A percentile compares a stretch with the other conserved stretches of the same genome.
phyloP scores from a whole-genome alignment of 2,113 vertebrate species.

The Ammodytes marinus region DNA sequence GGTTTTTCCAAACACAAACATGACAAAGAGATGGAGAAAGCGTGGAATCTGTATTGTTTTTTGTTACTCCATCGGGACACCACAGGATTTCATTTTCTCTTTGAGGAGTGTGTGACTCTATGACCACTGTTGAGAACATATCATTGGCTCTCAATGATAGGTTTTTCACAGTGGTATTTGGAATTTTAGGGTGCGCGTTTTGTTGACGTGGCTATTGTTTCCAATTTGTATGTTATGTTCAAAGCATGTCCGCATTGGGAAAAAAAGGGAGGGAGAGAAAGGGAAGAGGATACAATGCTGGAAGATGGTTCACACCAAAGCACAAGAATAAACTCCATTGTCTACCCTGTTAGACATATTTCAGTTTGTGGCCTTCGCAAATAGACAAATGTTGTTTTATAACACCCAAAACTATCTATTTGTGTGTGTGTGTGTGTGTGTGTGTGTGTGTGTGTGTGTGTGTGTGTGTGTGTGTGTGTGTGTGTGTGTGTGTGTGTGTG shows the following conservation, averaged over 20 bases:
- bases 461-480: constrained; percentile 3
- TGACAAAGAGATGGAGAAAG: constrained; percentile 56
- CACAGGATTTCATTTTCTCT: constrained; percentile 55
- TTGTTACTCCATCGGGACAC: constrained; percentile 37
- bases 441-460: background rate
- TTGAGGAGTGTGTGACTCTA: constrained; percentile 30
- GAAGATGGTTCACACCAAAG: background rate
- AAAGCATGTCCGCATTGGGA: constrained; percentile 3
- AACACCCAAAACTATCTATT: background rate
- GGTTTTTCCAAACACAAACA: constrained; percentile 73
- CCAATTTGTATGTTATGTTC: constrained; percentile 48
- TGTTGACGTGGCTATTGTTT: constrained; percentile 48
- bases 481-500: background rate
- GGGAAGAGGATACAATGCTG: background rate
- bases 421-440: constrained; percentile 7
- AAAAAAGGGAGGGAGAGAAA: background rate
- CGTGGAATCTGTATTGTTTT: constrained; percentile 58
- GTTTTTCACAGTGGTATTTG: background rate
- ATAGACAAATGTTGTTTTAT: constrained; percentile 16
- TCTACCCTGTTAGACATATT: background rate
- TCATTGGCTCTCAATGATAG: constrained; percentile 2
- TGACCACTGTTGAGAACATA: constrained; percentile 17
- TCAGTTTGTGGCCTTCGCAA: constrained; percentile 14
- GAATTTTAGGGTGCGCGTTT: constrained; percentile 44
- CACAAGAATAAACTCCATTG: background rate